These are phyloP conservation scores for Limonius californicus DNA, from an alignment of 1,140 invertebrate species.

Conservation along the genomic window DNA sequence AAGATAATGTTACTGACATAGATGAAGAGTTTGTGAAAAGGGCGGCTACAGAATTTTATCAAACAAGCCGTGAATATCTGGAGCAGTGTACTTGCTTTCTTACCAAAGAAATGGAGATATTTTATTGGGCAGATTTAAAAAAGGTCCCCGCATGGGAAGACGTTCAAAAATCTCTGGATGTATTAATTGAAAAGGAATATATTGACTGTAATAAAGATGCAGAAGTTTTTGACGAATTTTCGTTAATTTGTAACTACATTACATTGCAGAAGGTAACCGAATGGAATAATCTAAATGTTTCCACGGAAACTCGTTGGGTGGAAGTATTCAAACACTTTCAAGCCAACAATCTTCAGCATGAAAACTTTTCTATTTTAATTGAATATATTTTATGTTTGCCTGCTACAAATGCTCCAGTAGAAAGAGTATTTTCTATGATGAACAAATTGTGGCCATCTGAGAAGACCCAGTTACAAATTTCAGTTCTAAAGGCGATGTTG, in stretches of 20 bases:
- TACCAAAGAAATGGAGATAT: slow-evolving; percentile 28
- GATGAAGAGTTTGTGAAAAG: slow-evolving; percentile 36
- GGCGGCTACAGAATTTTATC: slow-evolving; percentile 37
- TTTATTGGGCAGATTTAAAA: slow-evolving; percentile 35
- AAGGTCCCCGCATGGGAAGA: slow-evolving; percentile 33
- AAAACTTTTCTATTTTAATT: no score
- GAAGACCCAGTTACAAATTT: no score
- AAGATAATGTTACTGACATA: slow-evolving; percentile 27
- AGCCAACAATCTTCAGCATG: no score
- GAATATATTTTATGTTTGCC: no score
- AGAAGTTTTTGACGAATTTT: slow-evolving; percentile 18
- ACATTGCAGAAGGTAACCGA: slow-evolving; percentile 26
- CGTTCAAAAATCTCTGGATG: slow-evolving; percentile 27
- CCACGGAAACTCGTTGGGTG: slow-evolving; percentile 22
- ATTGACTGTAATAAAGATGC: slow-evolving; percentile 17
- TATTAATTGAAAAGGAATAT: slow-evolving; percentile 19
- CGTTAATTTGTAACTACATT: slow-evolving; percentile 18
- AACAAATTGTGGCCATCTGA: no score
- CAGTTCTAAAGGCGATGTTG: no score
- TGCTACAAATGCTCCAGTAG: no score
- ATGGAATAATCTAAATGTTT: slow-evolving; percentile 20
- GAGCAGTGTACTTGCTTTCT: slow-evolving; percentile 20
- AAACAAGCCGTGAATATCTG: slow-evolving; percentile 33
- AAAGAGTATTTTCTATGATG: no score
- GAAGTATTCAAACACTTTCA: slow-evolving; percentile 21